Conservation (phyloP, 1,140 invertebrate species). For the Lordiphosa collinella region DNA sequence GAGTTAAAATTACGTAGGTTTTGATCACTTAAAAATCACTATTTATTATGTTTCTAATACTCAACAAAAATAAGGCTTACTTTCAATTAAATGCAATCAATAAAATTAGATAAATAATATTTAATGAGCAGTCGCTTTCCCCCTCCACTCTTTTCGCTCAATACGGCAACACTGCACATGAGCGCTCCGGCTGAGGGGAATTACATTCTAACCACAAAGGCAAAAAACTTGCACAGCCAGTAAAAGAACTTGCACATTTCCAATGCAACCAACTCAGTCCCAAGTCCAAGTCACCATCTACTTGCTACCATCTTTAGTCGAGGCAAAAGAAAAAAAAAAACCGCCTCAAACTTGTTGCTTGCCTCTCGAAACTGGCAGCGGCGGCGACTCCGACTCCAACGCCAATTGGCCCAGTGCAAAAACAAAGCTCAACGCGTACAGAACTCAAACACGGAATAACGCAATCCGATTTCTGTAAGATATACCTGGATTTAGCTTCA, state of each 20-base stretch:
- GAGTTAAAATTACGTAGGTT: too few species aligned
- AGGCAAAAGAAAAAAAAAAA: constrained; percentile 4
- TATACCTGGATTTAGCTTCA: constrained; percentile 16
- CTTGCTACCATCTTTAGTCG: constrained; percentile 17
- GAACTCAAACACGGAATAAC: constrained; percentile 40
- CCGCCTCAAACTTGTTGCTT: constrained; percentile 10
- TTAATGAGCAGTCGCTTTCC: too few species aligned
- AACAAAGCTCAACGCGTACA: constrained; percentile 71
- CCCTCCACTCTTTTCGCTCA: not conserved
- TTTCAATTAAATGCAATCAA: not conserved
- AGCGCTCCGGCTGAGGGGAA: constrained; percentile 15
- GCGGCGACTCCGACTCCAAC: constrained; percentile 1
- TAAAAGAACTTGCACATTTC: constrained; percentile 54
- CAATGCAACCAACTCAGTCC: constrained; percentile 31
- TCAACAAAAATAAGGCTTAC: too few species aligned
- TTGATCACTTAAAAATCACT: too few species aligned
- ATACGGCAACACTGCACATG: constrained; percentile 34
- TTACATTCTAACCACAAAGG: constrained; percentile 46
- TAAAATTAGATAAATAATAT: constrained; percentile 10
- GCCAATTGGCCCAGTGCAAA: constrained; percentile 52
- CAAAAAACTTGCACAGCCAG: constrained; percentile 59
- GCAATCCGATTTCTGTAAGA: constrained; percentile 25
- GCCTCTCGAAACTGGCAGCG: not conserved
- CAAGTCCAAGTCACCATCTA: constrained; percentile 4
- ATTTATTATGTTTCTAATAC: too few species aligned